These are phyloP conservation scores for Marcusenius ussheri DNA, from an alignment of 2,113 vertebrate species.

Conservation along the genomic window DNA sequence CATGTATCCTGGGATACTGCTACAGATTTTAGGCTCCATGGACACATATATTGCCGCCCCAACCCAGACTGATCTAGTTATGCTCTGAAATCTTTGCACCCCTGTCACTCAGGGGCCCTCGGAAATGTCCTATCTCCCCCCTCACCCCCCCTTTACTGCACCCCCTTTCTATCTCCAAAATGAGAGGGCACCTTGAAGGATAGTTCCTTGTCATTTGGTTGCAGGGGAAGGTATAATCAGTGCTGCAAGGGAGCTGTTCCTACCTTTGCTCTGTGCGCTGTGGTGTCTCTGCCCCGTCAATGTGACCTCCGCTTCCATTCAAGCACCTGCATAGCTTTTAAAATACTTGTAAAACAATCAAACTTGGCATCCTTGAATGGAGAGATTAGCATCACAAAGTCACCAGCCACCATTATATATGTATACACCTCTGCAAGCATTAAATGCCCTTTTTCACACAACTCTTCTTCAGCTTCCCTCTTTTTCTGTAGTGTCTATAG, in stretches of 20 bases:
- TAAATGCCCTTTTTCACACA: not conserved
- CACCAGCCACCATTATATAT: not conserved
- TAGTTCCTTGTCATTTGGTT: not conserved
- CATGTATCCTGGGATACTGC: not conserved
- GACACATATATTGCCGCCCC: not conserved
- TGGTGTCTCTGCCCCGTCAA: not conserved
- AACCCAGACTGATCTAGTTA: not conserved
- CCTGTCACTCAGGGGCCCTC: not conserved
- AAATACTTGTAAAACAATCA: not conserved
- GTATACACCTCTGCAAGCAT: not conserved
- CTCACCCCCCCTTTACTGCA: not conserved
- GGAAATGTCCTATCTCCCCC: not conserved
- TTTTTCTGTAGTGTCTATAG: not conserved
- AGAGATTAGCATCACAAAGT: not conserved
- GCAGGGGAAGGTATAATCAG: not conserved
- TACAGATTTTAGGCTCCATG: not conserved
- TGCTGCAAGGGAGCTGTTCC: not conserved
- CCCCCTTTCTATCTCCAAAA: not conserved
- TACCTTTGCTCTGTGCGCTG: not conserved
- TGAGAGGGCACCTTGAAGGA: not conserved
- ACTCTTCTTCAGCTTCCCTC: not conserved
- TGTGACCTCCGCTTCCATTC: not conserved
- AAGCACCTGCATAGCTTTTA: not conserved
- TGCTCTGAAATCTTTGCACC: not conserved
- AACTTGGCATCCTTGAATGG: not conserved